Evolutionary conservation across 2,797 vertebrate genomes (phyloP), one percentile per base, ranked within the genome.

Genomic region (Pempheris klunzingeri): DNA sequence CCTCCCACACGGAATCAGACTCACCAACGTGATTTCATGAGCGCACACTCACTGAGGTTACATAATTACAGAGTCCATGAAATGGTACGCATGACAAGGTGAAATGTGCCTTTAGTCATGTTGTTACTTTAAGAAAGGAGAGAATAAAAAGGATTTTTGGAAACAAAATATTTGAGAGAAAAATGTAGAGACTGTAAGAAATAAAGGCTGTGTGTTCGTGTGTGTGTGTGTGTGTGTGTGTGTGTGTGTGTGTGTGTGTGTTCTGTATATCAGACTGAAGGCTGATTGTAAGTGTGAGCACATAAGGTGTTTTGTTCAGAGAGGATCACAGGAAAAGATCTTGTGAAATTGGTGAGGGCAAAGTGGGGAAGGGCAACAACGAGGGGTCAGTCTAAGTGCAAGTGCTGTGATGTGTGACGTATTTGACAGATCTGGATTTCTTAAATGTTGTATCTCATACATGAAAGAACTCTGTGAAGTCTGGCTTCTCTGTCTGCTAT

Each of bases 201-300:
- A 39, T 38, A 2, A 49, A n/a, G 20, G 18, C 34, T 8, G 30
- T n/a, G n/a, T n/a, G n/a, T n/a, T n/a, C n/a, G n/a, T n/a, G n/a
- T n/a, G n/a, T n/a, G n/a, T n/a, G n/a, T n/a, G n/a, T n/a, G n/a
- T n/a, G n/a, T n/a, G n/a, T n/a, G n/a, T n/a, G n/a, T n/a, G n/a
- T n/a, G n/a, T n/a, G n/a, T n/a, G n/a, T n/a, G n/a, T n/a, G n/a
- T 32, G n/a, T 74, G 63, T 82, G 63, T 71, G 78, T 63, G 72
- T 59, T 86, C 65, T 85, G 50, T 71, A 52, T 44, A 5, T 75
- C 60, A 71, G 26, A 87, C 82, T 86, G 52, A 83, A 39, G 81
- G 57, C 64, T 43, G 77, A 85, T 82, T 91, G 85, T 90, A 63
- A 58, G 22, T 26, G 41, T 46, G 77, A 77, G 71, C 49, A 67